phyloP scores from a whole-genome alignment of 2,888 invertebrate species.

The Copidosoma aretas region DNA sequence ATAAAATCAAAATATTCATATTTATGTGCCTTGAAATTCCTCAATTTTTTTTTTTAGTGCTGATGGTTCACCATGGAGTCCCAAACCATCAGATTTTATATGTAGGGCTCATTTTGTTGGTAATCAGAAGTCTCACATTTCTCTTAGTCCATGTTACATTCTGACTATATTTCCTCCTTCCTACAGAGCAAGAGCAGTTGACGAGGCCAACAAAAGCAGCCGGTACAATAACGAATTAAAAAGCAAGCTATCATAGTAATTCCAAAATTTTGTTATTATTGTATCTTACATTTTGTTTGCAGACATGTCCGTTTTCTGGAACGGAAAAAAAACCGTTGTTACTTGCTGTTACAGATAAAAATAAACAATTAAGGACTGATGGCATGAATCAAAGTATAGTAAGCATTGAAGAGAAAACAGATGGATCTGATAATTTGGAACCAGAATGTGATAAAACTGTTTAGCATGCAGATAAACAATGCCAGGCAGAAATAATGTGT shows the following conservation, averaged over 20 bases:
- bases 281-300: too few relatives aligned
- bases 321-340: too few relatives aligned
- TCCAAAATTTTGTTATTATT: too few relatives aligned
- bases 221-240: neutral
- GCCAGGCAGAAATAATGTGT: too few relatives aligned
- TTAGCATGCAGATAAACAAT: too few relatives aligned
- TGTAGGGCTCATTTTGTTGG: constrained; percentile 32
- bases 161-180: constrained; percentile 25
- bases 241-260: neutral
- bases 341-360: too few relatives aligned
- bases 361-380: too few relatives aligned
- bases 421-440: too few relatives aligned
- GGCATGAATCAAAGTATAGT: too few relatives aligned
- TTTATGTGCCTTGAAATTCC: neutral
- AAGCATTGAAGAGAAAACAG: too few relatives aligned
- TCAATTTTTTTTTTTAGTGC: neutral
- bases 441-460: too few relatives aligned
- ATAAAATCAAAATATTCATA: neutral
- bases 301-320: too few relatives aligned
- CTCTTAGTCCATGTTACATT: constrained; percentile 23
- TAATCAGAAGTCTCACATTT: constrained; percentile 29
- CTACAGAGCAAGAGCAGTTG: constrained; percentile 2
- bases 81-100: constrained; percentile 12
- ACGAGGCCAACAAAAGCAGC: neutral
- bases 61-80: constrained; percentile 20